A percentile compares a stretch with the other conserved stretches of the same genome.
Evolutionary conservation across 2,113 vertebrate species (phyloP).

Genomic region (mouse (Mus musculus)): GRCm39 chr13:27283001-27283500

Average conservation of each 20-base stretch:
- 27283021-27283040: background rate
- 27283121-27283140: too few species aligned
- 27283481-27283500: background rate
- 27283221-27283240: too few species aligned
- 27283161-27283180: too few species aligned
- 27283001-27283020: background rate
- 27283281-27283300: background rate
- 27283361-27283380: background rate
- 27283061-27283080: background rate
- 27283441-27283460: background rate
- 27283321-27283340: background rate
- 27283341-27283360: background rate
- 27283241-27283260: too few species aligned
- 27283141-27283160: too few species aligned
- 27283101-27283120: too few species aligned
- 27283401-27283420: background rate
- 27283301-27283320: background rate
- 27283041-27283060: too few species aligned
- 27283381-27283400: background rate
- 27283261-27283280: too few species aligned
- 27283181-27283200: too few species aligned
- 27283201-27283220: too few species aligned
- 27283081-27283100: too few species aligned
- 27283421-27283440: background rate
- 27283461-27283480: background rate